These are phyloP conservation scores for Perccottus glenii DNA, from an alignment of 2,113 vertebrate genomes.

Conservation along the genomic window DNA sequence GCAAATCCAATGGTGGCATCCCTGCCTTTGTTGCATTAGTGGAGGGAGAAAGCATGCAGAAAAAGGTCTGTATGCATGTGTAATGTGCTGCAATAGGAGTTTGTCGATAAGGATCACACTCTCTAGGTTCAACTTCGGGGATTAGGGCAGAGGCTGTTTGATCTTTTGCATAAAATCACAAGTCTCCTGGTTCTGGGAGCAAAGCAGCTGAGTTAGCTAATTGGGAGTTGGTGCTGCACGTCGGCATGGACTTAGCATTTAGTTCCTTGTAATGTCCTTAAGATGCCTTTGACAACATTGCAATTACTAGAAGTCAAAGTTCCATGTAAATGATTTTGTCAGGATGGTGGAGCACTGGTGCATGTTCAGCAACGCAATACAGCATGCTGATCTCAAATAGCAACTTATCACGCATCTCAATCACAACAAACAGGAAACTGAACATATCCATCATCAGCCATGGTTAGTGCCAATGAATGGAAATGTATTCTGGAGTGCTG, in stretches of 20 bases:
- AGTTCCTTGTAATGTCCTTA: slow-evolving; percentile 46
- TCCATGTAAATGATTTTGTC: slow-evolving; percentile 46
- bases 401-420: slow-evolving; percentile 13
- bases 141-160: slow-evolving; percentile 71
- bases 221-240: slow-evolving; percentile 46
- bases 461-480: slow-evolving; percentile 14
- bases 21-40: slow-evolving; percentile 55
- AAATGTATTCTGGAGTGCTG: slow-evolving; percentile 28
- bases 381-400: slow-evolving; percentile 20
- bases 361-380: slow-evolving; percentile 5
- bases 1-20: slow-evolving; percentile 33
- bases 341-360: slow-evolving; percentile 21
- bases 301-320: slow-evolving; percentile 52
- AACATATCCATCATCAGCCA: slow-evolving; percentile 44
- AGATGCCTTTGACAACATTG: slow-evolving; percentile 60
- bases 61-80: slow-evolving; percentile 64
- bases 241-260: slow-evolving; percentile 24
- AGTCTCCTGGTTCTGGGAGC: slow-evolving; percentile 44
- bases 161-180: slow-evolving; percentile 72
- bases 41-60: slow-evolving; percentile 48
- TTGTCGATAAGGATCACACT: slow-evolving; percentile 77
- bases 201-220: slow-evolving; percentile 71
- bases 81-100: slow-evolving; percentile 62
- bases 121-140: slow-evolving; percentile 65
- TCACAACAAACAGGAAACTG: slow-evolving; percentile 49